These are phyloP conservation scores for Hirudo medicinalis DNA, from an alignment of 1,140 invertebrate species.

Conservation along the genomic window DNA sequence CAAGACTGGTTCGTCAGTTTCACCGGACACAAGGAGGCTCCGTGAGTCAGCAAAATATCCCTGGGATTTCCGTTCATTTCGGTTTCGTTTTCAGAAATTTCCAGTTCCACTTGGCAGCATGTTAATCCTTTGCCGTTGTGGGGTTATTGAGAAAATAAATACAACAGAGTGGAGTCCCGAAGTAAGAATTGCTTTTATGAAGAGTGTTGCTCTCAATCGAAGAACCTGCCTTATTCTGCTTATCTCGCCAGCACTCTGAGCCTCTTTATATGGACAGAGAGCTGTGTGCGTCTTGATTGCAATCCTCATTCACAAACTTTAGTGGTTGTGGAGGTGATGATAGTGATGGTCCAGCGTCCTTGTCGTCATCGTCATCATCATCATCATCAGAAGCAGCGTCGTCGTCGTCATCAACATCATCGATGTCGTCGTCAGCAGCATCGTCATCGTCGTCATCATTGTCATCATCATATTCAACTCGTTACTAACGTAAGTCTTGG, in stretches of 20 bases:
- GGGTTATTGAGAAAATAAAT: neutral
- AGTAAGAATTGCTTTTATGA: too few species aligned
- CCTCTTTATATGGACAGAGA: neutral
- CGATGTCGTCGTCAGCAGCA: neutral
- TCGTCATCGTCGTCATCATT: neutral
- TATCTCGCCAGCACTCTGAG: neutral
- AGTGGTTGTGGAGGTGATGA: neutral
- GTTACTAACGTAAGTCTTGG: too few species aligned
- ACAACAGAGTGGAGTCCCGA: too few species aligned
- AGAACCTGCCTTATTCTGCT: too few species aligned
- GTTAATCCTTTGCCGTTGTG: neutral
- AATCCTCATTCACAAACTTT: too few species aligned
- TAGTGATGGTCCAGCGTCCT: neutral
- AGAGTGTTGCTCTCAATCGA: too few species aligned
- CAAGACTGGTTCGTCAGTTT: slow-evolving; percentile 4
- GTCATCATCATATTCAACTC: neutral
- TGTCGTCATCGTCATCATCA: neutral
- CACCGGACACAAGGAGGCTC: neutral
- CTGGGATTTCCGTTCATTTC: neutral
- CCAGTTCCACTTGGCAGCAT: neutral
- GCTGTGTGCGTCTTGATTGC: slow-evolving; percentile 1
- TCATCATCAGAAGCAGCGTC: neutral
- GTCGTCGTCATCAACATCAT: slow-evolving; percentile 1
- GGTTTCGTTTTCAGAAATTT: neutral
- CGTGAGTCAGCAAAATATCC: neutral